A percentile compares a stretch with the other conserved stretches of the same genome.
Evolutionary conservation across 2,113 vertebrate species (phyloP).

Genomic region (Odocoileus virginianus): DNA sequence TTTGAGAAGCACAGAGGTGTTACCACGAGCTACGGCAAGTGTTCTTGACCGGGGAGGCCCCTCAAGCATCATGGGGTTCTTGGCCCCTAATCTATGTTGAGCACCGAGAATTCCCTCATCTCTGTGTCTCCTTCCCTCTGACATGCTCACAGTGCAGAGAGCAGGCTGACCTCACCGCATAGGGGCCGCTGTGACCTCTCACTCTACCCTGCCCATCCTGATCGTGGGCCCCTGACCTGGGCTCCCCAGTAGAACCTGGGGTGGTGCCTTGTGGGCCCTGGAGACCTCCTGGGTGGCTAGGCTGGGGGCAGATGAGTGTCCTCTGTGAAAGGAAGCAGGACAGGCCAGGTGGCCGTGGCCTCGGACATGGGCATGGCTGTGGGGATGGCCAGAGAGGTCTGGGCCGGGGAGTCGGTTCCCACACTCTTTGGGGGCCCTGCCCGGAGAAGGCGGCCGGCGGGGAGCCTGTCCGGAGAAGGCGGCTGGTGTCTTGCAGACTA

Average conservation of each 20-base stretch:
- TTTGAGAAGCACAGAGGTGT: fast-evolving
- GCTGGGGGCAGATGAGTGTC: background rate
- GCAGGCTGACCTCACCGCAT: background rate
- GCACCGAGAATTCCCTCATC: background rate
- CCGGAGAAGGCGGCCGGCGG: fast-evolving
- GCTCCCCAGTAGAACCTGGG: background rate
- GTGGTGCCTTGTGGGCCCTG: background rate
- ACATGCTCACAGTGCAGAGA: background rate
- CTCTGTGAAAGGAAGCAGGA: background rate
- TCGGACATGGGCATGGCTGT: too few species aligned
- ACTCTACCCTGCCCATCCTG: background rate
- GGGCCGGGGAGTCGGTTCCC: background rate
- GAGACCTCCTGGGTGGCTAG: background rate
- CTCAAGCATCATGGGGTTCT: background rate
- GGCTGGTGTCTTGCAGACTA: constrained; percentile 86
- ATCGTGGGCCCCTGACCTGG: background rate
- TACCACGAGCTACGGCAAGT: constrained; percentile 67
- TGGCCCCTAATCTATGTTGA: background rate
- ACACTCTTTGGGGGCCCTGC: background rate
- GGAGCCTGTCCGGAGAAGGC: fast-evolving
- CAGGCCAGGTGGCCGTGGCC: background rate
- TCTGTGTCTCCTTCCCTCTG: background rate
- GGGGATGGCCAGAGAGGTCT: background rate
- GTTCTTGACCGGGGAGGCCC: background rate
- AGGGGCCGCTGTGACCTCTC: background rate